Percentiles rank a stretch among this genome's conserved stretches.
These are phyloP conservation scores for Chaetodon auriga DNA, from an alignment of 2,113 vertebrate species.

Conservation along the genomic window DNA sequence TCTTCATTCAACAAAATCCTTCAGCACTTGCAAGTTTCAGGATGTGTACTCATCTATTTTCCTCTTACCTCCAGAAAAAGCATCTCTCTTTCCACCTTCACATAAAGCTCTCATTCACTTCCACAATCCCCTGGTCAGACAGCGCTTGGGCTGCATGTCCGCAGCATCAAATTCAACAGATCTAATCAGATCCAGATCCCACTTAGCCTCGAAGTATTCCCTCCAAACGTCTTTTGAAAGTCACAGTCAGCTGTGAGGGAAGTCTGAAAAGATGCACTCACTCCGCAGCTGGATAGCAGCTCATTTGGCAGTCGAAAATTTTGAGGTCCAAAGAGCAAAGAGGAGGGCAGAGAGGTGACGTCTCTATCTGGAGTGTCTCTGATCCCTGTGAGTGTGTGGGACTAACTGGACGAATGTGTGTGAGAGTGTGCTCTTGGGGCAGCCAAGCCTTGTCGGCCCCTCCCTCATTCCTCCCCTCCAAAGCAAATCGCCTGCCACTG, in stretches of 20 bases:
- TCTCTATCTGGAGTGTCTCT: constrained; percentile 68
- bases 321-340: constrained; percentile 38
- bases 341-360: constrained; percentile 50
- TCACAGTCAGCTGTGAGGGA: constrained; percentile 6
- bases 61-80: constrained; percentile 79
- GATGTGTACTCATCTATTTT: constrained; percentile 8
- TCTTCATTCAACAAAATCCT: neutral
- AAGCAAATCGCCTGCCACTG: constrained; percentile 62
- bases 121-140: constrained; percentile 20
- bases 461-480: constrained; percentile 71
- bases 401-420: constrained; percentile 26
- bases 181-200: constrained; percentile 69
- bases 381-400: constrained; percentile 54
- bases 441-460: constrained; percentile 64
- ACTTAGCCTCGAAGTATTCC: constrained; percentile 42
- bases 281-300: neutral
- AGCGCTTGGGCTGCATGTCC: constrained; percentile 46
- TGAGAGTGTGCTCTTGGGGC: constrained; percentile 53
- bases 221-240: constrained; percentile 33
- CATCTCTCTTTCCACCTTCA: constrained; percentile 67
- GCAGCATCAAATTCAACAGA: constrained; percentile 42
- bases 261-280: constrained; percentile 12
- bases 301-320: constrained; percentile 18
- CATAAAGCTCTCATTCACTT: constrained; percentile 49
- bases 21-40: constrained; percentile 2